A percentile compares a stretch with the other conserved stretches of the same genome.
Evolutionary conservation across 2,113 vertebrate genomes (phyloP).

Genomic region (Erinaceus europaeus): DNA sequence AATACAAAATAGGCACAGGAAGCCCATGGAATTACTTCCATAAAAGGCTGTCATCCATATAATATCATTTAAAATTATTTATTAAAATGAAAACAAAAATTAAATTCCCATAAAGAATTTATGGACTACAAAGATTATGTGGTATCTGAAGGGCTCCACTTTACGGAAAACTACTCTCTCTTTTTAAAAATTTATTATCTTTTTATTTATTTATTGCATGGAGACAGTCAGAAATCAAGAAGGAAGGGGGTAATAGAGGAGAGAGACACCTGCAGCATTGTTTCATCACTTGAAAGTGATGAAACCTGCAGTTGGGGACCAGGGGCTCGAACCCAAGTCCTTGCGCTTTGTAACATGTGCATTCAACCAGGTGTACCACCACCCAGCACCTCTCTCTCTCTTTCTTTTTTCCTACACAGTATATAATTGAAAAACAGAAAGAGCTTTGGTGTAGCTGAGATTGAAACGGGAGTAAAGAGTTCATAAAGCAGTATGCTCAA

Average conservation of each 20-base stretch:
- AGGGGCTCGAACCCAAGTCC: too few relatives aligned
- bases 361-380: too few relatives aligned
- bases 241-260: too few relatives aligned
- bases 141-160: too few relatives aligned
- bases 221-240: too few relatives aligned
- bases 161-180: not conserved
- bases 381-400: too few relatives aligned
- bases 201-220: too few relatives aligned
- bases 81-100: slow-evolving; percentile 7
- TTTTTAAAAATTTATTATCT: too few relatives aligned
- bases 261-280: too few relatives aligned
- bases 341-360: too few relatives aligned
- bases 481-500: not conserved
- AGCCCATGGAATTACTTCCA: not conserved
- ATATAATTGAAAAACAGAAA: not conserved
- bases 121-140: not conserved
- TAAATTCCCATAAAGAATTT: not conserved
- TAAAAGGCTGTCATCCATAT: not conserved
- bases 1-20: not conserved
- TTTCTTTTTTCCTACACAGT: not conserved
- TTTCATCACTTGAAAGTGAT: too few relatives aligned
- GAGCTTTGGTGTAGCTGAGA: not conserved
- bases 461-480: not conserved
- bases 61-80: not conserved
- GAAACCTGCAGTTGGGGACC: too few relatives aligned